A percentile compares a stretch with the other conserved stretches of the same genome.
These are phyloP conservation scores for Cotesia glomerata DNA, from an alignment of 1,140 invertebrate genomes.

Conservation along the genomic window DNA sequence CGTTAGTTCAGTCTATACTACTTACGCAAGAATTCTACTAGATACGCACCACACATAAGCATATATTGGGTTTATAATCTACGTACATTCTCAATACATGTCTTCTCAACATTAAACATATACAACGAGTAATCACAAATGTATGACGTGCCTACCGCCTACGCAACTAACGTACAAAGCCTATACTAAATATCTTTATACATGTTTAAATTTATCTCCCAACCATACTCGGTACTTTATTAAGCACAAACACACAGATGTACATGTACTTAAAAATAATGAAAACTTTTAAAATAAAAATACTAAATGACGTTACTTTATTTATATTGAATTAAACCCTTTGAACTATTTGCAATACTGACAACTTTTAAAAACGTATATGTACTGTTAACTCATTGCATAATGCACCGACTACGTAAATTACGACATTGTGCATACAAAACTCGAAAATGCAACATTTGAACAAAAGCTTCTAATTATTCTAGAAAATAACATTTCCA, in stretches of 20 bases:
- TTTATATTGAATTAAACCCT: not conserved
- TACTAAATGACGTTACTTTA: too few relatives aligned
- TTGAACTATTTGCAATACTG: not conserved
- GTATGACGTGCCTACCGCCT: constrained; percentile 26
- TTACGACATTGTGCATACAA: too few relatives aligned
- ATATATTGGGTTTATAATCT: not conserved
- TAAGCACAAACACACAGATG: not conserved
- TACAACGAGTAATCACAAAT: not conserved
- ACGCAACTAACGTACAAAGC: constrained; percentile 10
- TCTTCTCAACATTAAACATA: too few relatives aligned
- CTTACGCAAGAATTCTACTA: constrained; percentile 40
- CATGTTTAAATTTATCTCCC: too few relatives aligned
- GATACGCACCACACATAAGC: constrained; percentile 9
- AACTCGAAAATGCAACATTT: too few relatives aligned
- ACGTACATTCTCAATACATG: constrained; percentile 6
- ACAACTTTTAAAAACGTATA: not conserved
- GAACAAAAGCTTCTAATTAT: not conserved
- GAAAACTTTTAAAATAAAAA: too few relatives aligned
- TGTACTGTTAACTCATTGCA: not conserved
- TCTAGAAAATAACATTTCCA: too few relatives aligned
- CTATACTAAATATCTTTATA: not conserved
- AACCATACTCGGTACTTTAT: too few relatives aligned
- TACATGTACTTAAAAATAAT: not conserved
- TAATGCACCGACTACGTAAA: not conserved
- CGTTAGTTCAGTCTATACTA: constrained; percentile 24